Evolutionary conservation across 2,113 vertebrate species (phyloP).

Genomic region (Vireo altiloquus): DNA sequence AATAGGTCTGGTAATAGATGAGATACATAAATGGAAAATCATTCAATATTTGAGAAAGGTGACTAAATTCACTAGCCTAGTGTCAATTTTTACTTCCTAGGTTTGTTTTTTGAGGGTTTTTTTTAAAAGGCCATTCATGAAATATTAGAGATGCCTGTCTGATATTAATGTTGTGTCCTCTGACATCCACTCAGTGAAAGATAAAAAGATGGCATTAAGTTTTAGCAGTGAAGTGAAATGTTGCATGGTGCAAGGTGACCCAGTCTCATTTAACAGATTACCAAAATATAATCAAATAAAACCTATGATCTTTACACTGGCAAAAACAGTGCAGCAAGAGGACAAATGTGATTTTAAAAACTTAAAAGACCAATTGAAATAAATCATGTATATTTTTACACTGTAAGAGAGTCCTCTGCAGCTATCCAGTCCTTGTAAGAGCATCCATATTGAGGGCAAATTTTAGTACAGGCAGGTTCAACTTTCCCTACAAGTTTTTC

Average conservation of each 20-base stretch:
- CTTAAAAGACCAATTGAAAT: constrained; percentile 59
- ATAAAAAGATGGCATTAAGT: constrained; percentile 74
- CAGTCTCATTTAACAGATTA: constrained; percentile 70
- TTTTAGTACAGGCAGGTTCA: neutral
- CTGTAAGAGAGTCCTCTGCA: neutral
- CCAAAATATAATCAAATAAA: constrained; percentile 74
- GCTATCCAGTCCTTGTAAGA: neutral
- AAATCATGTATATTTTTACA: constrained; percentile 24
- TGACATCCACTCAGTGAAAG: constrained; percentile 70
- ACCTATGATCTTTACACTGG: constrained; percentile 69
- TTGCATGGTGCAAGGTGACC: constrained; percentile 69
- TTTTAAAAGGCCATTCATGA: constrained; percentile 51
- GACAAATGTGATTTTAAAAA: constrained; percentile 63
- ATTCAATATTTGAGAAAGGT: constrained; percentile 35
- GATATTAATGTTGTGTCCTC: constrained; percentile 68
- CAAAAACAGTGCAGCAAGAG: constrained; percentile 56
- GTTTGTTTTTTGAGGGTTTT: neutral
- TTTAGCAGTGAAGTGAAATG: constrained; percentile 67
- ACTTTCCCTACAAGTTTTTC: neutral
- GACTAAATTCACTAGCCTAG: constrained; percentile 21
- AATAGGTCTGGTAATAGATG: neutral
- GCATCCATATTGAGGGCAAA: neutral
- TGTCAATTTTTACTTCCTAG: constrained; percentile 47
- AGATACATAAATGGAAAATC: constrained; percentile 27
- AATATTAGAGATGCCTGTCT: constrained; percentile 60